Percentiles rank a stretch among this genome's conserved stretches.
Evolutionary conservation across 2,113 vertebrate genomes (phyloP).

Genomic region (Tauraco erythrolophus): DNA sequence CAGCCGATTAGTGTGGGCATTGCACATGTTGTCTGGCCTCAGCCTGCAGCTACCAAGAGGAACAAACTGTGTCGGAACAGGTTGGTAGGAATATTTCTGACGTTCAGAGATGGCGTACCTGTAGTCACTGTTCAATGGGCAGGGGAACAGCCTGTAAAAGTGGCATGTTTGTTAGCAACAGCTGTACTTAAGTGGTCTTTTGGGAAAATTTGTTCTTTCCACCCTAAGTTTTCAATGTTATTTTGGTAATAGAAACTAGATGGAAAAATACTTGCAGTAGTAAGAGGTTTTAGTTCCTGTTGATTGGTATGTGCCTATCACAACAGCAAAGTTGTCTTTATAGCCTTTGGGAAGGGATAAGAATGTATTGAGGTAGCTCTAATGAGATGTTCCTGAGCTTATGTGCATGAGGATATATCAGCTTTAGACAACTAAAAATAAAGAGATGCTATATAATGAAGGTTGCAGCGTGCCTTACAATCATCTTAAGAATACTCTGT

Average conservation of each 20-base stretch:
- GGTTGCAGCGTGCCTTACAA: not conserved
- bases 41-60: slow-evolving; percentile 91
- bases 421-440: slow-evolving; percentile 7
- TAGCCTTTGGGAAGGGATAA: not conserved
- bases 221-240: slow-evolving; percentile 37
- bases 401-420: not conserved
- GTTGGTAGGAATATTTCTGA: slow-evolving; percentile 69
- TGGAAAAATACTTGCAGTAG: not conserved
- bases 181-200: slow-evolving; percentile 25
- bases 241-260: slow-evolving; percentile 48
- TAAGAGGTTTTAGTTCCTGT: slow-evolving; percentile 41
- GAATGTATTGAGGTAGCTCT: not conserved
- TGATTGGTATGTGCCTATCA: not conserved
- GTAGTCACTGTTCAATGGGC: not conserved
- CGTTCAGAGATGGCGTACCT: not conserved
- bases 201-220: slow-evolving; percentile 9
- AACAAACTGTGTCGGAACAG: slow-evolving; percentile 92
- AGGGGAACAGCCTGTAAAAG: not conserved
- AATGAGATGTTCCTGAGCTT: not conserved
- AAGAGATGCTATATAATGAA: not conserved
- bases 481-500: not conserved
- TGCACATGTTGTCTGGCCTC: slow-evolving; percentile 97
- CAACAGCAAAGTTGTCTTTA: not conserved
- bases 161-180: slow-evolving; percentile 6
- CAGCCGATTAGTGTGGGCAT: slow-evolving; percentile 98